These are phyloP conservation scores for Garrulus glandarius DNA, from an alignment of 2,797 vertebrate genomes.

Conservation along the genomic window DNA sequence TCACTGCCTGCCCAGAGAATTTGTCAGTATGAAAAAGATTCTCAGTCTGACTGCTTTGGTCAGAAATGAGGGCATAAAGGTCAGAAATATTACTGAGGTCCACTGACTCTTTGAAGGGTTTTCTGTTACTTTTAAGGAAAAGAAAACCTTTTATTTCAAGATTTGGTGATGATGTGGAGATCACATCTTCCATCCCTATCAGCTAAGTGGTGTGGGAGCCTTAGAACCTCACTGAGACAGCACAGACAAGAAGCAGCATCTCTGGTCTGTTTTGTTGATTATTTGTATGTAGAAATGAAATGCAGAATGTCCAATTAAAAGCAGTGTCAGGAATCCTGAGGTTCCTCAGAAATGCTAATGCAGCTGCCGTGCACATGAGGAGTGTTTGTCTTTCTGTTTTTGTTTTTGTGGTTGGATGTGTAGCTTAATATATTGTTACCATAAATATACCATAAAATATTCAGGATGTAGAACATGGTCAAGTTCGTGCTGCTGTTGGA, in stretches of 20 bases:
- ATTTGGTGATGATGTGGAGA: neutral
- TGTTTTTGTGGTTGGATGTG: slow-evolving; percentile 56
- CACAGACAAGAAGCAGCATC: neutral
- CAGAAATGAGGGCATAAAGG: neutral
- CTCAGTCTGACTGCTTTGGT: neutral
- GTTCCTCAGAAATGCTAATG: slow-evolving; percentile 22
- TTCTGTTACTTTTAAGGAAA: neutral
- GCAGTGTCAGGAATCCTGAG: neutral
- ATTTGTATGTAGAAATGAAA: neutral
- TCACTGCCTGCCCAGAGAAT: neutral
- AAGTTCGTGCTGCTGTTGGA: neutral
- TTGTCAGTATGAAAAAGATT: neutral
- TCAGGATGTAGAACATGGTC: slow-evolving; percentile 55
- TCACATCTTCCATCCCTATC: neutral
- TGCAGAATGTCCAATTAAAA: neutral
- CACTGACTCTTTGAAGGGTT: neutral
- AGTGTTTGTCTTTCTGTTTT: slow-evolving; percentile 41
- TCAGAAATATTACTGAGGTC: neutral
- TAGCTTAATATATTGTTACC: slow-evolving; percentile 54
- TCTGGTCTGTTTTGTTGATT: neutral
- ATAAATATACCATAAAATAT: slow-evolving; percentile 61
- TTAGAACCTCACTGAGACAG: neutral
- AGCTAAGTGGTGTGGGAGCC: neutral
- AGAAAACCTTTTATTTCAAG: neutral
- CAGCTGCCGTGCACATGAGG: slow-evolving; percentile 42